These are phyloP conservation scores for Morus bassanus DNA, from an alignment of 2,797 vertebrate genomes.

Conservation along the genomic window DNA sequence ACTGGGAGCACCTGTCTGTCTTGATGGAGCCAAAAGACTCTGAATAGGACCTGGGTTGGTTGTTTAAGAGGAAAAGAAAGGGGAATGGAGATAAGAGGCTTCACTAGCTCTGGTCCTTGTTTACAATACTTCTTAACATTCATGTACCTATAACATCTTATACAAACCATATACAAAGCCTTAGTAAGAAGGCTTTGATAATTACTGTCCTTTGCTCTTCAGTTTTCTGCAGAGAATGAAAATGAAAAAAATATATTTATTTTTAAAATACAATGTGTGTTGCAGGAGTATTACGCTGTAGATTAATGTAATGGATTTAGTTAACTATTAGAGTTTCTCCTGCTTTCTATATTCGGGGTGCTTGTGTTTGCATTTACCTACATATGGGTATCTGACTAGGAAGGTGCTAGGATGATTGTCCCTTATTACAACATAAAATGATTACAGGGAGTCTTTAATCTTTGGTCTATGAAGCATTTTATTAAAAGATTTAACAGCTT, in stretches of 20 bases:
- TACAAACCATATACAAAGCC: neutral
- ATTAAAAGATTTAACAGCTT: neutral
- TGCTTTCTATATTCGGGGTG: neutral
- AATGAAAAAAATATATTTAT: neutral
- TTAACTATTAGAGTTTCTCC: neutral
- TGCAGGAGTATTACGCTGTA: neutral
- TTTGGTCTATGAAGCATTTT: constrained; percentile 18
- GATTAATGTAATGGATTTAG: neutral
- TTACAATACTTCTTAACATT: neutral
- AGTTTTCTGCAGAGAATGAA: neutral
- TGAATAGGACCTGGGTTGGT: too few relatives aligned
- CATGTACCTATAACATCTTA: neutral
- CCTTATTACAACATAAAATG: neutral
- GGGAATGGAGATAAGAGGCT: neutral
- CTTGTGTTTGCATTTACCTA: neutral
- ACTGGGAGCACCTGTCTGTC: neutral
- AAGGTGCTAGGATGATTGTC: neutral
- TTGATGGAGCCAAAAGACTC: neutral
- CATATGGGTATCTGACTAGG: neutral
- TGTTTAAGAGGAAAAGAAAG: neutral
- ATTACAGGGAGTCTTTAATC: neutral
- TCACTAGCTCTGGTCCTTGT: neutral
- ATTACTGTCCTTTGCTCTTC: neutral
- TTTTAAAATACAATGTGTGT: neutral
- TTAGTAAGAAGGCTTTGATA: neutral